These are phyloP conservation scores for Nephrocerus scutellatus DNA, from an alignment of 2,888 invertebrate species.

Conservation along the genomic window DNA sequence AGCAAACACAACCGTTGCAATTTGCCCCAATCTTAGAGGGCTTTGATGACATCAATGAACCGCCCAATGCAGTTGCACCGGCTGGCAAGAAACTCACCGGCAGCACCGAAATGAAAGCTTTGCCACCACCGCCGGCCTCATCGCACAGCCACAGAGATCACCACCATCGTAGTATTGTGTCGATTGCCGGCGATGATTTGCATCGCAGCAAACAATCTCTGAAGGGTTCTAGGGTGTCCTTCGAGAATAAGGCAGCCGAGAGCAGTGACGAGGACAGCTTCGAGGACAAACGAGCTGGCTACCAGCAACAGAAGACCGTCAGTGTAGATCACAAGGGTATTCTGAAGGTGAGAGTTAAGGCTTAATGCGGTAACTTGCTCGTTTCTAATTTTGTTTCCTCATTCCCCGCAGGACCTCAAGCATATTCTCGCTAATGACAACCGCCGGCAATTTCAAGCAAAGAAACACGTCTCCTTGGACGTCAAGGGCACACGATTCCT, in stretches of 20 bases:
- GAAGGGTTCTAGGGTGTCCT: conserved; percentile 46
- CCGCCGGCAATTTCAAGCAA: conserved; percentile 46
- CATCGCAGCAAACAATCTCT: conserved; percentile 43
- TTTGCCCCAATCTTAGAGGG: conserved; percentile 34
- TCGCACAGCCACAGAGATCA: conserved; percentile 39
- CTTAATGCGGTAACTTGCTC: not conserved
- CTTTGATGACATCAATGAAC: conserved; percentile 32
- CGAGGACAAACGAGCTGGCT: conserved; percentile 44
- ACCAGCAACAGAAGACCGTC: conserved; percentile 46
- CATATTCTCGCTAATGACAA: conserved; percentile 44
- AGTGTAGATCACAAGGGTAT: conserved; percentile 48
- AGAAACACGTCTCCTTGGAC: conserved; percentile 47
- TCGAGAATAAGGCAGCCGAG: conserved; percentile 36
- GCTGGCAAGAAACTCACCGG: conserved; percentile 25
- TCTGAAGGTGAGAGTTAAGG: conserved; percentile 32
- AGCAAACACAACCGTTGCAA: conserved; percentile 37
- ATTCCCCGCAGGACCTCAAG: conserved; percentile 36
- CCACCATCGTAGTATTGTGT: conserved; percentile 36
- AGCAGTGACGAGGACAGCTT: conserved; percentile 48
- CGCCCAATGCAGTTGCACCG: conserved; percentile 21
- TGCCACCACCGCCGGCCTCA: conserved; percentile 42
- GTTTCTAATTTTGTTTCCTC: not conserved
- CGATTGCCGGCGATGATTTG: conserved; percentile 29
- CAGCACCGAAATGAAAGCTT: conserved; percentile 34
- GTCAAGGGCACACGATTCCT: conserved; percentile 44